Percentiles rank a stretch among this genome's conserved stretches.
Evolutionary conservation across 2,888 invertebrate species (phyloP).

Genomic region (Metacarcinus magister): DNA sequence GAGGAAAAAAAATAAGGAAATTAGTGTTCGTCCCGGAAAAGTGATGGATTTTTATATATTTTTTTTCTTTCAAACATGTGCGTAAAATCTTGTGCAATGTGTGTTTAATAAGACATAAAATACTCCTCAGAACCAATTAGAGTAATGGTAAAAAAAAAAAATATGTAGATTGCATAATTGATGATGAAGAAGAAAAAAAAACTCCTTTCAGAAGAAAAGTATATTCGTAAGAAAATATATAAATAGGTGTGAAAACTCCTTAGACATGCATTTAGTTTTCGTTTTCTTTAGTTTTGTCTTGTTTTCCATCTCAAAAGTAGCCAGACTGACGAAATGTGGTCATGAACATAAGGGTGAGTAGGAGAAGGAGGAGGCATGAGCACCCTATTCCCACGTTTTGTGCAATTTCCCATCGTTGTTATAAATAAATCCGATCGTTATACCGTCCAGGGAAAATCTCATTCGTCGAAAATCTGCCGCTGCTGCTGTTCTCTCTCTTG

Average conservation of each 20-base stretch:
- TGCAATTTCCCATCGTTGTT: neutral
- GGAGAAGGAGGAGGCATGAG: neutral
- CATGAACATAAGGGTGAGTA: neutral
- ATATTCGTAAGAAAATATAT: too few species aligned
- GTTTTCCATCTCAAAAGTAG: too few species aligned
- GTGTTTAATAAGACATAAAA: too few species aligned
- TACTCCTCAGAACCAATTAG: too few species aligned
- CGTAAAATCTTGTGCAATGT: too few species aligned
- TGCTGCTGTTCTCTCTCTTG: neutral
- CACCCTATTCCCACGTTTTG: neutral
- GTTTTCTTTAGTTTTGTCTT: too few species aligned
- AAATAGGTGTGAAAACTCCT: too few species aligned
- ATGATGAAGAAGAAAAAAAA: too few species aligned
- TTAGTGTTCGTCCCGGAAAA: neutral
- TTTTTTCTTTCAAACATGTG: neutral
- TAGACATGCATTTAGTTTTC: too few species aligned
- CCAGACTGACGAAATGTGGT: neutral
- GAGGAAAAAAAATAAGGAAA: neutral
- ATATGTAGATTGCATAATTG: too few species aligned
- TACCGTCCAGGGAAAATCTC: neutral
- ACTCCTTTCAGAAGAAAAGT: too few species aligned
- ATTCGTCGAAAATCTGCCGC: neutral
- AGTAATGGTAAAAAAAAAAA: too few species aligned
- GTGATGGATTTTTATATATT: neutral
- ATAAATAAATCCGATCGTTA: neutral